These are phyloP conservation scores for Perognathus longimembris DNA, from an alignment of 2,113 vertebrate species.

Conservation along the genomic window DNA sequence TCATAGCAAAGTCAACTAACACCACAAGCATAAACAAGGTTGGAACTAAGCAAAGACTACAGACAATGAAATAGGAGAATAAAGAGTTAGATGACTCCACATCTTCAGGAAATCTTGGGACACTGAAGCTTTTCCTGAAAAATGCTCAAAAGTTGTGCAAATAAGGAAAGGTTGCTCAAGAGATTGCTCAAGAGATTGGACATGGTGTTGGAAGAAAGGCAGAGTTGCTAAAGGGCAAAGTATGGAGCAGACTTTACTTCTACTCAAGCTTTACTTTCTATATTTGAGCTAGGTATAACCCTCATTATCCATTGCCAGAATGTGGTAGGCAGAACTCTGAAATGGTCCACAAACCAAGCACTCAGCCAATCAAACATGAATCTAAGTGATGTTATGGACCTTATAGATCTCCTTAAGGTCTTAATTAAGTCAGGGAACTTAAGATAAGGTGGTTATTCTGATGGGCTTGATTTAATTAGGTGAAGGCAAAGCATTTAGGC, in stretches of 20 bases:
- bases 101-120: neutral
- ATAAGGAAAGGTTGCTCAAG: neutral
- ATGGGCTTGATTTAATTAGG: neutral
- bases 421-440: neutral
- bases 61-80: neutral
- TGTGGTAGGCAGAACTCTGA: neutral
- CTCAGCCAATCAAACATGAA: neutral
- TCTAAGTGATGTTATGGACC: neutral
- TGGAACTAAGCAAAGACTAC: neutral
- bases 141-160: slow-evolving; percentile 11
- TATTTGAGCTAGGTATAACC: neutral
- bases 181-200: neutral
- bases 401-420: neutral
- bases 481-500: too few species aligned
- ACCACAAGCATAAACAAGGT: neutral
- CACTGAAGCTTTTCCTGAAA: neutral
- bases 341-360: neutral
- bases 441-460: neutral
- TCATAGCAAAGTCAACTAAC: too few species aligned
- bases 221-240: neutral
- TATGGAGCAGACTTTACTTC: neutral
- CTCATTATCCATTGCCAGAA: neutral
- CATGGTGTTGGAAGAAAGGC: neutral
- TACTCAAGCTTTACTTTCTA: neutral
- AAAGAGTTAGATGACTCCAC: neutral